Evolutionary conservation across 2,888 invertebrate genomes (phyloP).

Genomic region (Heliconius cydno): DNA sequence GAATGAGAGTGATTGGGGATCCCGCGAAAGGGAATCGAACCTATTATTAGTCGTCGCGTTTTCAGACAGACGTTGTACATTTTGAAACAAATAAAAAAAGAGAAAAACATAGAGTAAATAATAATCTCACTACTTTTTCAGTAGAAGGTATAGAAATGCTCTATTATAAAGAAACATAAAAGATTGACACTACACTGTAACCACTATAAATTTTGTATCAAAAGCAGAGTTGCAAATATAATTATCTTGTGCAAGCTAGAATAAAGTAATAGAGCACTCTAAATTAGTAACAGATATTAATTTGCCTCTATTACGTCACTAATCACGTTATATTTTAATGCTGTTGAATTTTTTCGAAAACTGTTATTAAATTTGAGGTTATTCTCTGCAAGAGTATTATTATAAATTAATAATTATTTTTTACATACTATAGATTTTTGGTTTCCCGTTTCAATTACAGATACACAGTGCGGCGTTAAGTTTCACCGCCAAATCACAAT

Average conservation of each 20-base stretch:
- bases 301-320: neutral
- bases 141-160: neutral
- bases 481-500: too few relatives aligned
- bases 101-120: neutral
- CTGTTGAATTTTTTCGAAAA: neutral
- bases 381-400: too few relatives aligned
- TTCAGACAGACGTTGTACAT: too few relatives aligned
- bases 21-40: too few relatives aligned
- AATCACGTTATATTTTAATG: neutral
- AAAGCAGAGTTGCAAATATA: slow-evolving; percentile 2
- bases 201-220: slow-evolving; percentile 14
- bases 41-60: too few relatives aligned
- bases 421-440: too few relatives aligned
- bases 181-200: neutral
- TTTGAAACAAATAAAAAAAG: too few relatives aligned
- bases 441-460: too few relatives aligned
- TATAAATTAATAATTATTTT: neutral
- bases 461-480: too few relatives aligned
- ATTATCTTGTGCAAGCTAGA: slow-evolving; percentile 15
- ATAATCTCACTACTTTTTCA: neutral
- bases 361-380: too few relatives aligned
- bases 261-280: neutral
- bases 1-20: too few relatives aligned
- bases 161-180: neutral
- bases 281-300: slow-evolving; percentile 1